phyloP scores from a whole-genome alignment of 2,888 invertebrate genomes.

The Drosophila meridiana region DNA sequence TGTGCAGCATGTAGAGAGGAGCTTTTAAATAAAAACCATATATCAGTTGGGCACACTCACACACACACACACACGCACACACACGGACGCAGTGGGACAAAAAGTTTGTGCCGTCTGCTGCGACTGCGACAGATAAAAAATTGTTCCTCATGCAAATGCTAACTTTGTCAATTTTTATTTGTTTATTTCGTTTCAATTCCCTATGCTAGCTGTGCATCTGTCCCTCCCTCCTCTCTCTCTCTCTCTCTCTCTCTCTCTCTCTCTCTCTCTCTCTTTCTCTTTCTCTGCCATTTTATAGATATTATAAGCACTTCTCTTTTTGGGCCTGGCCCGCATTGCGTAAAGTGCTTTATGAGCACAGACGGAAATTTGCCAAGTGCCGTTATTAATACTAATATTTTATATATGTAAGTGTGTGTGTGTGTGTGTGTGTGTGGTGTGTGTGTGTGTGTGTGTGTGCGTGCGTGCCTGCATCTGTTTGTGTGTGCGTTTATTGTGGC shows the following conservation, averaged over 20 bases:
- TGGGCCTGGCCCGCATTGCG: constrained; percentile 20
- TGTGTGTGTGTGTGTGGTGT: background rate
- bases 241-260: background rate
- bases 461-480: constrained; percentile 4
- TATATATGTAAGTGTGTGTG: background rate
- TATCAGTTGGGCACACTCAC: constrained; percentile 41
- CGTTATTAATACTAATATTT: constrained; percentile 69
- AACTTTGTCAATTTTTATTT: constrained; percentile 63
- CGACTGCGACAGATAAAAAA: constrained; percentile 50
- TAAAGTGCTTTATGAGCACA: constrained; percentile 54
- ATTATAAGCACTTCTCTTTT: constrained; percentile 38
- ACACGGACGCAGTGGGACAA: constrained; percentile 10
- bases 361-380: constrained; percentile 57
- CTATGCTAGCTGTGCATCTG: constrained; percentile 6
- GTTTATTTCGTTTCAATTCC: constrained; percentile 43
- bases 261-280: background rate
- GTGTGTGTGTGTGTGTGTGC: constrained; percentile 9
- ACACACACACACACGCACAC: constrained; percentile 13
- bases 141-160: constrained; percentile 49
- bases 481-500: constrained; percentile 18
- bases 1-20: constrained; percentile 1
- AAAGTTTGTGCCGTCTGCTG: constrained; percentile 38
- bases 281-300: constrained; percentile 29
- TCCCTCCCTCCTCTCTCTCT: background rate
- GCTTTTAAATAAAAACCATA: constrained; percentile 49